Percentiles rank a stretch among this genome's conserved stretches.
These are phyloP conservation scores for Carcinoscorpius rotundicauda DNA, from an alignment of 1,140 invertebrate species.

Conservation along the genomic window DNA sequence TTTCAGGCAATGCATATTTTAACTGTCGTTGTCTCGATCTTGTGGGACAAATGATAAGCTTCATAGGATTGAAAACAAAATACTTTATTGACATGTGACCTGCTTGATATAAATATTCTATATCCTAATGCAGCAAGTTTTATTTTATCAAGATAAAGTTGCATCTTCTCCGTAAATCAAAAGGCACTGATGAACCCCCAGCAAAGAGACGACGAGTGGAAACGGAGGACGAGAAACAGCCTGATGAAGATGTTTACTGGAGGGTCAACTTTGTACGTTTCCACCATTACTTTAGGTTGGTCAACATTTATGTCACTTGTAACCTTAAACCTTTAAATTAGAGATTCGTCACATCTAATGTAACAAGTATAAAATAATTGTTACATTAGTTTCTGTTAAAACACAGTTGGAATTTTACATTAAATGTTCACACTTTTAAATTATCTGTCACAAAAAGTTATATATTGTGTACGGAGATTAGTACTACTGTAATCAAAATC, in stretches of 20 bases:
- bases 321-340: too few species aligned
- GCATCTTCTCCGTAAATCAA: not conserved
- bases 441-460: too few species aligned
- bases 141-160: not conserved
- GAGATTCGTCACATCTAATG: too few species aligned
- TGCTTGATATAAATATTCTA: not conserved
- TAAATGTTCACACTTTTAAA: too few species aligned
- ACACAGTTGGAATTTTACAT: too few species aligned
- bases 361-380: too few species aligned
- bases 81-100: not conserved
- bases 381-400: too few species aligned
- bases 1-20: too few species aligned
- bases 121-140: not conserved
- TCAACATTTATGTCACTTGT: not conserved
- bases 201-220: slow-evolving; percentile 20
- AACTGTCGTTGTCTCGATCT: too few species aligned
- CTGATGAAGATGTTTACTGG: slow-evolving; percentile 47
- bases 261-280: slow-evolving; percentile 66
- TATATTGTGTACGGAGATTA: too few species aligned
- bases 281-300: slow-evolving; percentile 50
- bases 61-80: slow-evolving; percentile 1
- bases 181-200: slow-evolving; percentile 7
- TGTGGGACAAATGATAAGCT: not conserved
- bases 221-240: not conserved
- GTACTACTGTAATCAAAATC: too few species aligned